A percentile compares a stretch with the other conserved stretches of the same genome.
These are phyloP conservation scores for Trilocha varians DNA, from an alignment of 2,888 invertebrate species.

Conservation along the genomic window DNA sequence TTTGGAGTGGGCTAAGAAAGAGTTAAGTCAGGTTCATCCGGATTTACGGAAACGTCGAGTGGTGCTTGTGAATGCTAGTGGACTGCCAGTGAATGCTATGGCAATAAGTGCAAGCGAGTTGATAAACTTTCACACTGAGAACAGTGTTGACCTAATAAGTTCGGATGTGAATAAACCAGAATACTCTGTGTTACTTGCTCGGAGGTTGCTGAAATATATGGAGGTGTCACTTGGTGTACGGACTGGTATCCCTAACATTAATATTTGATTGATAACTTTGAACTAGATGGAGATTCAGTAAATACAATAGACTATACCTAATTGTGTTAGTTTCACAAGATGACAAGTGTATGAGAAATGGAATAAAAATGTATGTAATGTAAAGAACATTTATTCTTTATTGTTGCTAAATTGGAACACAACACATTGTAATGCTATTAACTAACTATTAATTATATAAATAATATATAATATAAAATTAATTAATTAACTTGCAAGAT, in stretches of 20 bases:
- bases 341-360: too few relatives aligned
- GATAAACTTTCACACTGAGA: constrained; percentile 41
- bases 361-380: too few relatives aligned
- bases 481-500: too few relatives aligned
- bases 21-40: constrained; percentile 49
- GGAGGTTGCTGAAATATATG: constrained; percentile 47
- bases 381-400: too few relatives aligned
- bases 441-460: too few relatives aligned
- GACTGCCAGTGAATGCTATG: constrained; percentile 49
- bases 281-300: not conserved
- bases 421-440: too few relatives aligned
- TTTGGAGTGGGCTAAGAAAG: constrained; percentile 50
- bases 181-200: constrained; percentile 41
- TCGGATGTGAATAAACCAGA: constrained; percentile 43
- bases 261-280: constrained; percentile 29
- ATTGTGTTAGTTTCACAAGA: too few relatives aligned
- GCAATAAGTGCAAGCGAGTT: constrained; percentile 48
- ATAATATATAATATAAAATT: too few relatives aligned
- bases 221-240: constrained; percentile 54
- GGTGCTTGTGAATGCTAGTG: constrained; percentile 54
- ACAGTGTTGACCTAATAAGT: constrained; percentile 47
- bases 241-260: constrained; percentile 61
- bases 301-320: not conserved
- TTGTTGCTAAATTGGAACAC: too few relatives aligned
- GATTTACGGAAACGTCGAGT: constrained; percentile 51